Evolutionary conservation across 2,888 invertebrate genomes (phyloP), one percentile per base, ranked within the genome.

Genomic region (Spialia ferax): DNA sequence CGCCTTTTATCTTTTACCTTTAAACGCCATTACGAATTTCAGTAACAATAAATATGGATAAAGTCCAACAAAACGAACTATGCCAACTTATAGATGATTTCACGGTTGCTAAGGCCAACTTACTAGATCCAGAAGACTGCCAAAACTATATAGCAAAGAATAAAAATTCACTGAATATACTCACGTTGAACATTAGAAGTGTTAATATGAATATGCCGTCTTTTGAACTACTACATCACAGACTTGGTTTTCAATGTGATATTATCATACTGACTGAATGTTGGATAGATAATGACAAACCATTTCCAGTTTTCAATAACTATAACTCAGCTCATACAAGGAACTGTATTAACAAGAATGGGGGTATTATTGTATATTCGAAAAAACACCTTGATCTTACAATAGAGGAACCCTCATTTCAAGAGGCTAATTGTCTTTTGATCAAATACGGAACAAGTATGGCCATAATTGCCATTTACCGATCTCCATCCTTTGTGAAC

Each of bases 281-380:
- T 6, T 45, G 45, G 45, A 45, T 45, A 1, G 45, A 45, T 18
- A 45, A 45, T 45, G 45, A 45, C 2, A 45, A 45, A 10, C 45
- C 45, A 18, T 18, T 45, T 18, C 45, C 45, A 18, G 10, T 45
- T 0, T 10, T 45, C 1, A 6, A 45, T 18, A 45, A 45, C 18
- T 45, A 45, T 20, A 45, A 45, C 45, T 45, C 18, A 18, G 45
- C 18, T 18, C 7, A 20, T 45, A 45, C 45, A 0, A 52, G 6
- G 4, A 20, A 52, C 6, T 23, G 52, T 13, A 52, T 52, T 11
- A 57, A 57, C 42, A 38, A 57, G 22, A 57, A 57, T 42, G 57
- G 38, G 3, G 57, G 56, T 13, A 22, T 56, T 20, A 38, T 56
- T 20, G 13, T 56, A 0, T 56, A 56, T 7, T 38, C 20, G 10